Conservation (phyloP, 1,140 invertebrate genomes). For the Acromyrmex heyeri region DNA sequence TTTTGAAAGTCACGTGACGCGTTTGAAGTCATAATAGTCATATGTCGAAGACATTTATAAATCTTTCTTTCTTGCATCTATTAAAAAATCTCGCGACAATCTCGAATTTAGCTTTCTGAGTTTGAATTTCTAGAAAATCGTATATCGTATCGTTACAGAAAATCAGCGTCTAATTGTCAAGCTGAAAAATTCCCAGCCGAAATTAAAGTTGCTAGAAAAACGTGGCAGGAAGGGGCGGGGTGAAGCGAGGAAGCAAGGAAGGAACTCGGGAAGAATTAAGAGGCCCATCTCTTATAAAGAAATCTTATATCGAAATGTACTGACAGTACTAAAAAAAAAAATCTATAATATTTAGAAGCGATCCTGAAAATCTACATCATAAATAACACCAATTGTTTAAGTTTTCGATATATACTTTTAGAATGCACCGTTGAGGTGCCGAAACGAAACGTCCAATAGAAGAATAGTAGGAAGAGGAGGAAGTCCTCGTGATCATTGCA, state of each 20-base stretch:
- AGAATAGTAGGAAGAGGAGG: neutral
- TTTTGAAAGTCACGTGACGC: conserved; percentile 35
- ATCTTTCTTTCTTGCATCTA: neutral
- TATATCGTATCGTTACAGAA: too few species aligned
- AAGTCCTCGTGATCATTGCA: conserved; percentile 2
- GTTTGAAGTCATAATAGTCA: neutral
- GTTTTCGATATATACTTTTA: neutral
- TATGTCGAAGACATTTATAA: neutral
- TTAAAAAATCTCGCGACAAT: neutral
- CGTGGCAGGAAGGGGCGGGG: neutral
- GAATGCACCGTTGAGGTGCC: neutral
- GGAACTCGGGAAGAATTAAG: neutral
- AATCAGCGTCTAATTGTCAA: too few species aligned
- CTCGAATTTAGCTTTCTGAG: neutral
- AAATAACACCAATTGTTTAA: neutral
- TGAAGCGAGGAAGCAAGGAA: neutral
- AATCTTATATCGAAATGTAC: neutral
- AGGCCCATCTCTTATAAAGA: neutral
- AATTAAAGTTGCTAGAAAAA: neutral
- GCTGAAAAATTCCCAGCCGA: neutral
- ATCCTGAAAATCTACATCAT: neutral
- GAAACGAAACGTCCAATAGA: neutral
- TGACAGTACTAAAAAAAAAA: neutral
- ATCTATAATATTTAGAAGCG: neutral
- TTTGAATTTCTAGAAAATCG: neutral